A percentile compares a stretch with the other conserved stretches of the same genome.
These are phyloP conservation scores for Calliphora vicina DNA, from an alignment of 1,140 invertebrate genomes.

Conservation along the genomic window DNA sequence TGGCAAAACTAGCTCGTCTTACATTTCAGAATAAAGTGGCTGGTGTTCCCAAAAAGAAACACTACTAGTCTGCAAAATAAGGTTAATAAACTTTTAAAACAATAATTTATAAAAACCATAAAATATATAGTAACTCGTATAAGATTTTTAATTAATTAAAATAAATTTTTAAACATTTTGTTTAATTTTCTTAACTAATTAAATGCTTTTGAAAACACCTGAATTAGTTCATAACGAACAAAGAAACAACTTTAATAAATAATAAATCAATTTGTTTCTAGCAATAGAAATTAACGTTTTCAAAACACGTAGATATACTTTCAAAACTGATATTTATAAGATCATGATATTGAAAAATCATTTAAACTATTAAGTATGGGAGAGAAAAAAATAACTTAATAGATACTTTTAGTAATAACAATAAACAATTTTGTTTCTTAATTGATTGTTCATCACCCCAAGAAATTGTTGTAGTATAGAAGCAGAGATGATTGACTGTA, in stretches of 20 bases:
- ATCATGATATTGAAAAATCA: conserved; percentile 1
- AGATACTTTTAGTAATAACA: too few relatives aligned
- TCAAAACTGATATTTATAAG: conserved; percentile 31
- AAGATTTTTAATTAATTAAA: background rate
- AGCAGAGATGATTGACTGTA: too few relatives aligned
- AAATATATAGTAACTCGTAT: too few relatives aligned
- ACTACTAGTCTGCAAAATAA: background rate
- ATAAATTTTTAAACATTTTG: background rate
- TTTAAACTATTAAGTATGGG: too few relatives aligned
- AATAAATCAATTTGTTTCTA: background rate
- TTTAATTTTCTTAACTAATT: conserved; percentile 1
- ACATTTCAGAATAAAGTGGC: too few relatives aligned
- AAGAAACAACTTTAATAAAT: conserved; percentile 15
- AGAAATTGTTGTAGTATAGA: too few relatives aligned
- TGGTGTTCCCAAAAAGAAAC: background rate
- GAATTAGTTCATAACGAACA: background rate
- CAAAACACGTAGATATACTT: background rate
- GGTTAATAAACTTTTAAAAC: conserved; percentile 7
- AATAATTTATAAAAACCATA: background rate
- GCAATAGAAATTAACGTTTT: background rate
- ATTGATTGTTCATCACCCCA: conserved; percentile 32
- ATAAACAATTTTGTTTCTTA: conserved; percentile 27
- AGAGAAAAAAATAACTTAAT: too few relatives aligned
- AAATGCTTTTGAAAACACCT: conserved; percentile 14
- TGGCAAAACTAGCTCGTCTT: background rate